A percentile compares a stretch with the other conserved stretches of the same genome.
Conservation (phyloP, 2,797 vertebrate species). For the Arnoldichthys spilopterus region DNA sequence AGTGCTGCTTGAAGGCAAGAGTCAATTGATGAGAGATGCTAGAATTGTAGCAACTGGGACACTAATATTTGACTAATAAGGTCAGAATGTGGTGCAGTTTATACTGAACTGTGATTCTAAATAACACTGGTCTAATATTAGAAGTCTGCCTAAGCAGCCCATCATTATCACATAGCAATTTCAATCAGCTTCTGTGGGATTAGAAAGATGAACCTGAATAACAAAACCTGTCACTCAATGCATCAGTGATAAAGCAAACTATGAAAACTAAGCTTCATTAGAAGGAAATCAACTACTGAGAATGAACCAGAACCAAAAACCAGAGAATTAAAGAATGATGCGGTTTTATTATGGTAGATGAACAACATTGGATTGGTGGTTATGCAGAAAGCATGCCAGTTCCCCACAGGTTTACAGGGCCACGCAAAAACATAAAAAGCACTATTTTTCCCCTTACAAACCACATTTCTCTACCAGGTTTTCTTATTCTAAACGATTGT, state of each 20-base stretch:
- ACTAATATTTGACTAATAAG: background rate
- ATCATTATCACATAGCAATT: too few relatives aligned
- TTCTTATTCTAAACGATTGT: conserved; percentile 73
- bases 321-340: conserved; percentile 64
- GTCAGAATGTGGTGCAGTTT: background rate
- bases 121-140: background rate
- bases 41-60: background rate
- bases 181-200: background rate
- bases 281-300: background rate
- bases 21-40: background rate
- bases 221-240: background rate
- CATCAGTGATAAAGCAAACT: background rate
- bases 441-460: conserved; percentile 57
- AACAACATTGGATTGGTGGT: conserved; percentile 78
- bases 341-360: conserved; percentile 85
- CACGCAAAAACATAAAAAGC: conserved; percentile 43
- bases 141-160: background rate
- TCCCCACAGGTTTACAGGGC: conserved; percentile 56
- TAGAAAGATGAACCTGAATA: background rate
- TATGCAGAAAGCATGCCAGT: conserved; percentile 67
- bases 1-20: background rate
- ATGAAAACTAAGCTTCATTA: background rate
- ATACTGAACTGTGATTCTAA: background rate
- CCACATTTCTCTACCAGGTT: conserved; percentile 65
- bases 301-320: background rate